phyloP scores from a whole-genome alignment of 2,113 vertebrate species.

The Harpagus bidentatus region DNA sequence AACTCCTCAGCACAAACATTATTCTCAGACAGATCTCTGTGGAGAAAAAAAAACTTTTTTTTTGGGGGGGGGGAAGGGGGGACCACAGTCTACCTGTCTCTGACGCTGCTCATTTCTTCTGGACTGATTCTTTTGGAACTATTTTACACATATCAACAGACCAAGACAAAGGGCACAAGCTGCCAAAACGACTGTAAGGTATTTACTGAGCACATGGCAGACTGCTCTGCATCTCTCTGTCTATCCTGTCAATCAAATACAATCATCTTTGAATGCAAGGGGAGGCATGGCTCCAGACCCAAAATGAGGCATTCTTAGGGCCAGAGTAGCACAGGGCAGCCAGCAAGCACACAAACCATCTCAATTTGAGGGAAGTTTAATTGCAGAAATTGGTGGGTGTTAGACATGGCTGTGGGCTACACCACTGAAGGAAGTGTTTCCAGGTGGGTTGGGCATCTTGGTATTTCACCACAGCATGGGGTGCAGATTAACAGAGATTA shows the following conservation, averaged over 20 bases:
- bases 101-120: background rate
- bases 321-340: background rate
- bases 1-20: background rate
- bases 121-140: background rate
- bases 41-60: background rate
- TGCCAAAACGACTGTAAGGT: background rate
- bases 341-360: background rate
- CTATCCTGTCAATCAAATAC: background rate
- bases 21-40: background rate
- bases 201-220: background rate
- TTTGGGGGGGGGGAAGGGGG: fast-evolving
- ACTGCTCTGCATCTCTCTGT: background rate
- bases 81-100: background rate
- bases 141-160: background rate
- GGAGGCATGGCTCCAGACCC: background rate
- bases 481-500: background rate
- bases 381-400: background rate
- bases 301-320: background rate
- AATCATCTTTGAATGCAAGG: background rate
- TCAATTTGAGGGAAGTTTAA: background rate
- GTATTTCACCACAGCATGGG: background rate
- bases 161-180: background rate
- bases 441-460: background rate
- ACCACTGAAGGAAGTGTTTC: background rate
- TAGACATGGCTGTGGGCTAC: background rate